phyloP scores from a whole-genome alignment of 2,888 invertebrate species.

The Diaperis boleti region DNA sequence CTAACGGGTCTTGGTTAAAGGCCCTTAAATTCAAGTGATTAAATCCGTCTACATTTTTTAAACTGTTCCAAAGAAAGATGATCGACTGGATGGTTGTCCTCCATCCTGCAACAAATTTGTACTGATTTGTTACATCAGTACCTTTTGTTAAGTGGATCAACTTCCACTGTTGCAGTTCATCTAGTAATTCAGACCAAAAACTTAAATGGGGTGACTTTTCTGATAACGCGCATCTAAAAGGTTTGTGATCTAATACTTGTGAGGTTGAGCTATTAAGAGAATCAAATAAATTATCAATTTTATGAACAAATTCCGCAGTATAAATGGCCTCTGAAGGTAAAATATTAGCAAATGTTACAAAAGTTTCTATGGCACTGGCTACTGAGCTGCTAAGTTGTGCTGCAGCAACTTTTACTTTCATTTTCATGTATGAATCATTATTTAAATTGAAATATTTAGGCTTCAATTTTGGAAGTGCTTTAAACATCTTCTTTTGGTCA shows the following conservation, averaged over 20 bases:
- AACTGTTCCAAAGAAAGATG: neutral
- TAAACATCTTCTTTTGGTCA: conserved; percentile 14
- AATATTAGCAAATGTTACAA: neutral
- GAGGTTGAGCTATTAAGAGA: neutral
- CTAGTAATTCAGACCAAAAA: neutral
- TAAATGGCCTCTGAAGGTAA: conserved; percentile 12
- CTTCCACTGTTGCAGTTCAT: neutral
- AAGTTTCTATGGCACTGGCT: conserved; percentile 4
- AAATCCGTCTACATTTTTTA: conserved; percentile 3
- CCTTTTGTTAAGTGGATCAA: neutral
- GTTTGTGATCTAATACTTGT: neutral
- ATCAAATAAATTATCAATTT: conserved; percentile 3
- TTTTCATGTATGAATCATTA: conserved; percentile 8
- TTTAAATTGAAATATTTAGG: neutral
- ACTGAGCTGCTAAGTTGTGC: neutral
- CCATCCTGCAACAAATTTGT: neutral
- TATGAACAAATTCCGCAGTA: conserved; percentile 2
- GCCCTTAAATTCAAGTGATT: neutral
- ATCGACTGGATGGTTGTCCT: neutral
- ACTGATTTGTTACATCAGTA: neutral
- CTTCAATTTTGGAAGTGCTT: conserved; percentile 8
- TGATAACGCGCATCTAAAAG: neutral
- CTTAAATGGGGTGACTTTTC: conserved; percentile 4
- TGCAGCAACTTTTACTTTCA: conserved; percentile 12
- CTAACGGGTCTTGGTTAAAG: too few species aligned